Conservation (phyloP, 35 echinoderm and acorn worm genomes). For the Hemicentrotus pulcherrimus region DNA sequence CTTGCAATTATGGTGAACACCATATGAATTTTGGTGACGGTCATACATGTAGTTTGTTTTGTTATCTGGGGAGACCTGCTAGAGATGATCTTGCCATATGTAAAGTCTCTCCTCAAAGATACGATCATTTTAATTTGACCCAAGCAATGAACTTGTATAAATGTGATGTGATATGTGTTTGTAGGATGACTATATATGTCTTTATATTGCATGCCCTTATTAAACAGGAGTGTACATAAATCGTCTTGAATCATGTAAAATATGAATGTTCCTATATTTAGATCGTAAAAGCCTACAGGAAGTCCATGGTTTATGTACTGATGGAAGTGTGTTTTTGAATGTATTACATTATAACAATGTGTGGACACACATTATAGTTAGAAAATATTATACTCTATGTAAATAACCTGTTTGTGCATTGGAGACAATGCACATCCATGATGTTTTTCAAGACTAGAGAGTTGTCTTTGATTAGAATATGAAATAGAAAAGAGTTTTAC, state of each 20-base stretch:
- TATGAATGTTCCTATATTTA: not conserved
- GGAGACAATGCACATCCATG: not conserved
- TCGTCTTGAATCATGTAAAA: not conserved
- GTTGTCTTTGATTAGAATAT: not conserved
- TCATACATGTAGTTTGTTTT: not conserved
- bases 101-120: not conserved
- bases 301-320: not conserved
- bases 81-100: not conserved
- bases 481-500: not conserved
- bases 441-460: not conserved
- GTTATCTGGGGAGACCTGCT: not conserved
- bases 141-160: not conserved
- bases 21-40: not conserved
- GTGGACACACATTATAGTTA: not conserved
- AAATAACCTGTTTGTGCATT: not conserved
- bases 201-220: not conserved
- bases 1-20: not conserved
- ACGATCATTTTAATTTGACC: not conserved
- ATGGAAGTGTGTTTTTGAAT: not conserved
- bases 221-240: not conserved
- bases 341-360: not conserved
- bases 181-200: not conserved
- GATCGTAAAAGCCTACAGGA: not conserved
- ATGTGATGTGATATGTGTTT: not conserved
- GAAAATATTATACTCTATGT: not conserved